These are phyloP conservation scores for Chrysocyon brachyurus DNA, from an alignment of 2,797 vertebrate species.

Conservation along the genomic window DNA sequence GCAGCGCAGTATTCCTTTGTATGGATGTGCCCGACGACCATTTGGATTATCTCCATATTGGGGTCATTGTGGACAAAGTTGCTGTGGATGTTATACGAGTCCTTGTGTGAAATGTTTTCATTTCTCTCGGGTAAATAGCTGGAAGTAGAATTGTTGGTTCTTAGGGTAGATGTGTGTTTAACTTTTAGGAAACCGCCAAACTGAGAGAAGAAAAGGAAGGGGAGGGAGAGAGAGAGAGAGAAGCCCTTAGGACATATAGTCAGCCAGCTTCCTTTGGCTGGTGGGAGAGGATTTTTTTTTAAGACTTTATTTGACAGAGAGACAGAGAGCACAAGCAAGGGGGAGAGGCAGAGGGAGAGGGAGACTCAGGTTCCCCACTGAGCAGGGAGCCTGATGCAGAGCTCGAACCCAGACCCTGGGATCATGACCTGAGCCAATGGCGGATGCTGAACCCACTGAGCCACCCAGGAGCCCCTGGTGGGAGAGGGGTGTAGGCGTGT, in stretches of 20 bases:
- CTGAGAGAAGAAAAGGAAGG: neutral
- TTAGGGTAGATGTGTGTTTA: neutral
- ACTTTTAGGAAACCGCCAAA: neutral
- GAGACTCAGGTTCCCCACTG: no score
- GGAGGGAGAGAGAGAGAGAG: no score
- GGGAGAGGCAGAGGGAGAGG: no score
- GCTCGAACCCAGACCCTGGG: no score
- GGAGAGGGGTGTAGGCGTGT: no score
- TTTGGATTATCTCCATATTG: neutral
- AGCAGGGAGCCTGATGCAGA: no score
- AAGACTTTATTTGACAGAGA: no score
- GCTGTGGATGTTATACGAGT: neutral
- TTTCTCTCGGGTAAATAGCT: neutral
- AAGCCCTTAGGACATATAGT: neutral
- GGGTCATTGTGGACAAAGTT: neutral
- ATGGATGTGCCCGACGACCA: neutral
- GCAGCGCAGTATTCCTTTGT: neutral
- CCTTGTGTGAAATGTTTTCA: neutral
- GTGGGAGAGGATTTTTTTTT: neutral
- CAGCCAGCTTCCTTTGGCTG: neutral
- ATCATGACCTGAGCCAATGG: no score
- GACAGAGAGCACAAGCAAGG: no score
- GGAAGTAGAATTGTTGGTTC: neutral
- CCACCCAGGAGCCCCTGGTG: no score
- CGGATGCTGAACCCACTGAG: no score